Evolutionary conservation across 2,797 vertebrate genomes (phyloP), one percentile per base, ranked within the genome.

Genomic region (Macropus fuliginosus): DNA sequence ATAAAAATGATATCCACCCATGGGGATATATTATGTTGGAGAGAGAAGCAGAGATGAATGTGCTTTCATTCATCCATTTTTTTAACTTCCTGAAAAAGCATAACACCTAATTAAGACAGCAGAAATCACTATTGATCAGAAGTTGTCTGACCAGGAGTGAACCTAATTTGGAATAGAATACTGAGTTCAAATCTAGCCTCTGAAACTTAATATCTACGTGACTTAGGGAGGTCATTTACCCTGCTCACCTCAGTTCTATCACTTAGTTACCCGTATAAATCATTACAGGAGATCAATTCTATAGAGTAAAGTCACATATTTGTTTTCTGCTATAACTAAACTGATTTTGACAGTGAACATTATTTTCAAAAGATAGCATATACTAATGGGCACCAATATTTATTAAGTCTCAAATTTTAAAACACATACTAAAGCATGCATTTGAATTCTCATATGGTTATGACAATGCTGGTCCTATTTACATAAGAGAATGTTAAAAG

Each of bases 151-250:
- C 16, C 50, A 91, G 93, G 21, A 96, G 27, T 91, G 87, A 96
- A 11, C 24, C 29, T 96, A 55, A 94, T 93, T 56, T 93, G 59
- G n/a, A 91, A 96, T 95, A 96, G 5, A 66, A 50, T 34, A 40
- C 14, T 95, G 81, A 59, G 9, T 59, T 31, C 28, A 59, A 29
- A 59, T 59, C 29, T 9, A 12, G 28, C 10, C 57, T 12, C 29
- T 31, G 57, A 31, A 3, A 29, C 56, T 57, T 57, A 28, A 59
- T 57, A 59, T 11, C 29, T 59, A 1, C 31, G 9, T 59, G 57
- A 59, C 10, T 29, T 59, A 59, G 29, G 3, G 10, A 31, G 21
- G 28, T 31, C 57, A 57, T 28, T 57, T 28, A 59, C 29, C 29
- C 10, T 31, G 2, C 11, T 59, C 31, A 28, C 57, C 57, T 59